Conservation (phyloP, 2,888 invertebrate species). For the Hypena proboscidalis region DNA sequence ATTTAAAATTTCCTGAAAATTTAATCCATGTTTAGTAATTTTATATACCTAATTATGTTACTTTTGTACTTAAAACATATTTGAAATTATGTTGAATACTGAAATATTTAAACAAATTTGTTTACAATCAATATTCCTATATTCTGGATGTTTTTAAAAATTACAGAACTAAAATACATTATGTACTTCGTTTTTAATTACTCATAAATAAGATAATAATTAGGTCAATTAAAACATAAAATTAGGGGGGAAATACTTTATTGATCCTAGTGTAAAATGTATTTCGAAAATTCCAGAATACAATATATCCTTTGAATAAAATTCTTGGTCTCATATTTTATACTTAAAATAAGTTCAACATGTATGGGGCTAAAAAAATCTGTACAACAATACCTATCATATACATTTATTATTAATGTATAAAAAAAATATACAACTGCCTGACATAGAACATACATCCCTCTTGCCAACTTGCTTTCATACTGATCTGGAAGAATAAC, state of each 20-base stretch:
- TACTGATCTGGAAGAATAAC: slow-evolving; percentile 29
- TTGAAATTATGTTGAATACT: slow-evolving; percentile 41
- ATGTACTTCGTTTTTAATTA: slow-evolving; percentile 31
- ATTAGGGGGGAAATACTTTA: slow-evolving; percentile 79
- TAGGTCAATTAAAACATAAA: slow-evolving; percentile 58
- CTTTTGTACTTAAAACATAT: slow-evolving; percentile 43
- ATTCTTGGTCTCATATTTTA: slow-evolving; percentile 82
- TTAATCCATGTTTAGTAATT: slow-evolving; percentile 45
- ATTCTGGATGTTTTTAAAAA: slow-evolving; percentile 43
- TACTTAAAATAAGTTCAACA: slow-evolving; percentile 74
- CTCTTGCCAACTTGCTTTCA: slow-evolving; percentile 5
- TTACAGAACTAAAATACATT: slow-evolving; percentile 35
- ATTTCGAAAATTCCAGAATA: slow-evolving; percentile 84
- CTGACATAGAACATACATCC: slow-evolving; percentile 33
- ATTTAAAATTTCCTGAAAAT: slow-evolving; percentile 46
- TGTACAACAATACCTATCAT: slow-evolving; percentile 74
- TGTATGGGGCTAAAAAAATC: slow-evolving; percentile 64
- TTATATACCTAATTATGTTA: slow-evolving; percentile 44
- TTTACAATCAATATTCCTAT: slow-evolving; percentile 43
- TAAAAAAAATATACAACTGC: slow-evolving; percentile 69
- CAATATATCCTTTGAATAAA: slow-evolving; percentile 80
- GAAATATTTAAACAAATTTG: slow-evolving; percentile 39
- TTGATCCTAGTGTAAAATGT: slow-evolving; percentile 84
- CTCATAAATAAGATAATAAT: slow-evolving; percentile 21
- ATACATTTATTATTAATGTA: slow-evolving; percentile 69